Evolutionary conservation across 1,140 invertebrate genomes (phyloP).

Genomic region (Pseudomyrmex flavicornis): DNA sequence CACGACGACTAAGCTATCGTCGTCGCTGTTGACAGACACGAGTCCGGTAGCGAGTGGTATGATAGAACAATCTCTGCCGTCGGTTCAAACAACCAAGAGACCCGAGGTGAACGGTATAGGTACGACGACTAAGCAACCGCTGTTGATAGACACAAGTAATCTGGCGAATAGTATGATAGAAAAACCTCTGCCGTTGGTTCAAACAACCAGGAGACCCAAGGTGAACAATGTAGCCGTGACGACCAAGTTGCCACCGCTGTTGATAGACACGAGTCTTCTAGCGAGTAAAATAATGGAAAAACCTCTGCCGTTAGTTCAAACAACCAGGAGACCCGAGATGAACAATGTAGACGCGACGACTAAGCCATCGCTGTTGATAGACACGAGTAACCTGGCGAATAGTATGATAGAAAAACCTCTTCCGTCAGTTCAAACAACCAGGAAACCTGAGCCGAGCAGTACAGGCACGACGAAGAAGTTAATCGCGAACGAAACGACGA

Average conservation of each 20-base stretch:
- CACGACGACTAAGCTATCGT: background rate
- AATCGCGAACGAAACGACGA: too few species aligned
- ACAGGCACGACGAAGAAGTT: too few species aligned
- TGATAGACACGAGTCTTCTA: too few species aligned
- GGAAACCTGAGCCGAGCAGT: too few species aligned
- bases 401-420: background rate
- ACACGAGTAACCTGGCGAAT: background rate
- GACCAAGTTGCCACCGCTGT: background rate
- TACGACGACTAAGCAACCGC: background rate
- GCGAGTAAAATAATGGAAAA: too few species aligned
- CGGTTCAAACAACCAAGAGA: background rate
- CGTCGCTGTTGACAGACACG: background rate
- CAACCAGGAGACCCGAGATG: background rate
- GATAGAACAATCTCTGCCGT: background rate
- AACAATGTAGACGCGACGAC: background rate
- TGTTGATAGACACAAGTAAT: background rate
- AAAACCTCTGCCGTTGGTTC: too few species aligned
- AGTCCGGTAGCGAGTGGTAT: too few species aligned
- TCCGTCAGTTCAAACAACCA: background rate
- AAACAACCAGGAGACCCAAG: background rate
- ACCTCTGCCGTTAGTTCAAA: too few species aligned
- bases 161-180: too few species aligned
- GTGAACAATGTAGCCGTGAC: background rate
- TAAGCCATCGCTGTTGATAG: background rate
- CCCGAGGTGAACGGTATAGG: too few species aligned